Percentiles rank a stretch among this genome's conserved stretches.
These are phyloP conservation scores for Pristionchus arcanus DNA, from an alignment of 2,888 invertebrate genomes.

Conservation along the genomic window DNA sequence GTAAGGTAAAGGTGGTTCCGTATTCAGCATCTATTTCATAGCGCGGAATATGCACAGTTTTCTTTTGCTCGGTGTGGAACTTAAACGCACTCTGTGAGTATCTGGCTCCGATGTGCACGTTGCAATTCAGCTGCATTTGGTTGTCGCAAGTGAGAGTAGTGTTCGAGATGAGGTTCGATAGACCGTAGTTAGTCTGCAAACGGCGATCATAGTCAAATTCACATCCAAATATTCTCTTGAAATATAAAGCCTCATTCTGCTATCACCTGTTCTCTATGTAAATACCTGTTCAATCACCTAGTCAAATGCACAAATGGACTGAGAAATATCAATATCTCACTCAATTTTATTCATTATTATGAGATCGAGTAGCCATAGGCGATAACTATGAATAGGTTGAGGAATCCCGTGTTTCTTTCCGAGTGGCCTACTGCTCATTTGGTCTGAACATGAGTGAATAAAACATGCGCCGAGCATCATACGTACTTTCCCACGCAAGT, in stretches of 20 bases:
- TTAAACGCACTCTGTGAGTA: neutral
- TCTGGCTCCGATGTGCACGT: conserved; percentile 32
- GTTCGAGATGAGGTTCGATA: neutral
- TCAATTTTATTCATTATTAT: neutral
- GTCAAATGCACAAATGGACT: no score
- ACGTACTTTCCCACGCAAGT: neutral
- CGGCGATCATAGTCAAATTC: no score
- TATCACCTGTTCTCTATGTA: no score
- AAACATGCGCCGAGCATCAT: neutral
- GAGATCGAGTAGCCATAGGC: neutral
- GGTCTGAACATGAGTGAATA: neutral
- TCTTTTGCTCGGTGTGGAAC: no score
- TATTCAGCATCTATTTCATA: no score
- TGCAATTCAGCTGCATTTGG: neutral
- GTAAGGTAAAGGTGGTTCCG: no score
- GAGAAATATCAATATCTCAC: no score
- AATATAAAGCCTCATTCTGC: no score
- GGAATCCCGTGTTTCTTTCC: neutral
- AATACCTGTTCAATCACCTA: no score
- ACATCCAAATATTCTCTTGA: no score
- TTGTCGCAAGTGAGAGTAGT: neutral
- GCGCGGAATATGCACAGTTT: no score
- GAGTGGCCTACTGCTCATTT: neutral
- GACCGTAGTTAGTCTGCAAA: neutral
- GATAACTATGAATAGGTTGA: neutral